phyloP scores from a whole-genome alignment of 2,888 invertebrate species.

The Drosophila eohydei region DNA sequence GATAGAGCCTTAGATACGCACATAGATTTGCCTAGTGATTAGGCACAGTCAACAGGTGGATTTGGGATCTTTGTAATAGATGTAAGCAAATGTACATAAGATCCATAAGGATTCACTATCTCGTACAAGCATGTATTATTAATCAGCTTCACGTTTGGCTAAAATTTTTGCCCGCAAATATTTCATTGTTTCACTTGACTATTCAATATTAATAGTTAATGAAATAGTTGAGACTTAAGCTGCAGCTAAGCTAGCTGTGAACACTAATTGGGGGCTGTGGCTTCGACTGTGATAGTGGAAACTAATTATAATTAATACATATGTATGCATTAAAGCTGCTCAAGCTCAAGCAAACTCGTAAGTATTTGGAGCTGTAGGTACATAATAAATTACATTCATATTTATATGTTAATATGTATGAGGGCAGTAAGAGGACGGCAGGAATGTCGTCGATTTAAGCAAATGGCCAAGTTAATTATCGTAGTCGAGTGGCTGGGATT shows the following conservation, averaged over 20 bases:
- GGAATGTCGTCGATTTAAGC: constrained; percentile 12
- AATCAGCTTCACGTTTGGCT: background rate
- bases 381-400: constrained; percentile 64
- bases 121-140: background rate
- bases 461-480: constrained; percentile 72
- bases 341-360: constrained; percentile 30
- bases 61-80: too few relatives aligned
- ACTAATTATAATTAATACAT: constrained; percentile 58
- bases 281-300: constrained; percentile 45
- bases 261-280: constrained; percentile 27
- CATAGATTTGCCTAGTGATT: too few relatives aligned
- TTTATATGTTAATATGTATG: constrained; percentile 71
- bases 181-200: background rate
- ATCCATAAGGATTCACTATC: too few relatives aligned
- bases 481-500: constrained; percentile 31
- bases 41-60: too few relatives aligned
- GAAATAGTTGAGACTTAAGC: background rate
- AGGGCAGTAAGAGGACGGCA: constrained; percentile 9
- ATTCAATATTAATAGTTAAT: background rate
- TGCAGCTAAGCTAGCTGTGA: background rate
- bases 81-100: background rate
- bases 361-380: constrained; percentile 26
- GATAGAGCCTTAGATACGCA: too few relatives aligned
- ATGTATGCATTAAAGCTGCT: constrained; percentile 20
- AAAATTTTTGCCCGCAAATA: too few relatives aligned